Conservation (phyloP, 1,140 invertebrate genomes). For the Kradibia gibbosae region DNA sequence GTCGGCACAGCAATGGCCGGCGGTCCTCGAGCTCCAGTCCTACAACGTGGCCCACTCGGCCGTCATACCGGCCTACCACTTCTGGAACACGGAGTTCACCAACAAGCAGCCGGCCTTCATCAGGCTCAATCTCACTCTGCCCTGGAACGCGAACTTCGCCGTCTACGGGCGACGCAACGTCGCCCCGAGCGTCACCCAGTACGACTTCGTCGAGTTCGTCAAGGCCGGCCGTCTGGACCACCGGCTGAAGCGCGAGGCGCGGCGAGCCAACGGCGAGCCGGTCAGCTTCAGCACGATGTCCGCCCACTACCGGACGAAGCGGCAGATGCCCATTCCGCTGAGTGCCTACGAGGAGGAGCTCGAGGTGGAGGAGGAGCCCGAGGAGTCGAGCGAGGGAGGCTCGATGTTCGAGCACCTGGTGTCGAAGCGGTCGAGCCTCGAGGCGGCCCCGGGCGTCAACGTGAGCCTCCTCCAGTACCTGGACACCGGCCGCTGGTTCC, state of each 20-base stretch:
- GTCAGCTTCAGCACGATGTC: constrained; percentile 54
- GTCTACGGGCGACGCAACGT: constrained; percentile 94
- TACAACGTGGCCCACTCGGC: constrained; percentile 86
- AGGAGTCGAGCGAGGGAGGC: neutral
- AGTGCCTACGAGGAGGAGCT: neutral
- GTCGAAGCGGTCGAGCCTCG: constrained; percentile 72
- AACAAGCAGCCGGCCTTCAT: constrained; percentile 92
- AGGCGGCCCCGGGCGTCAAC: constrained; percentile 82
- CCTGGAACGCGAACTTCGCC: constrained; percentile 92
- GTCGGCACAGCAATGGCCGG: constrained; percentile 84
- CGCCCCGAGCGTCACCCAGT: constrained; percentile 94
- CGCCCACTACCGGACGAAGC: constrained; percentile 23
- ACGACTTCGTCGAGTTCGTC: constrained; percentile 95
- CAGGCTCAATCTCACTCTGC: constrained; percentile 90
- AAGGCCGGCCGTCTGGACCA: constrained; percentile 86
- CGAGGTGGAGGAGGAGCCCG: constrained; percentile 41
- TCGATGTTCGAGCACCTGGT: constrained; percentile 60
- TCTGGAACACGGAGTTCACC: constrained; percentile 92
- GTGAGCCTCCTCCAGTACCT: constrained; percentile 90
- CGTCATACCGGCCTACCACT: constrained; percentile 88
- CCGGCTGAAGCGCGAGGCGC: constrained; percentile 75
- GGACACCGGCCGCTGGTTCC: constrained; percentile 94
- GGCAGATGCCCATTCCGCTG: too few relatives aligned
- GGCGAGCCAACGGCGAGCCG: constrained; percentile 25
- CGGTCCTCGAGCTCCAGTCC: constrained; percentile 84